phyloP scores from a whole-genome alignment of 2,888 invertebrate species.

The Galeopsomyia nigrocyanea region DNA sequence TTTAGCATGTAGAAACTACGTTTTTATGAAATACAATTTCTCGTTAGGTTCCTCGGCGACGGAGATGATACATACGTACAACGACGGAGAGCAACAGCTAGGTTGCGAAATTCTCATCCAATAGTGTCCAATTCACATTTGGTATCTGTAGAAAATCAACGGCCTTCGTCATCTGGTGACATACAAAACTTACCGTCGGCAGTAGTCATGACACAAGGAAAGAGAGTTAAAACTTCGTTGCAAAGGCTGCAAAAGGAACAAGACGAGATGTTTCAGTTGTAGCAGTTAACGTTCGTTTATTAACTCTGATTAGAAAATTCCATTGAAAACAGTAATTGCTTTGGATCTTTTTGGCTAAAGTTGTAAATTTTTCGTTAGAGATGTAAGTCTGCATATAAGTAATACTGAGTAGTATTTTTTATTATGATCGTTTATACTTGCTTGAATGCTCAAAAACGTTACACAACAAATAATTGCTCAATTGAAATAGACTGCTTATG shows the following conservation, averaged over 20 bases:
- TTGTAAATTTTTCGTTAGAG: not conserved
- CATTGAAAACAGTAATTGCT: conserved; percentile 34
- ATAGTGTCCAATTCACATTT: conserved; percentile 65
- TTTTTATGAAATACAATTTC: not conserved
- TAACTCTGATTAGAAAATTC: conserved; percentile 29
- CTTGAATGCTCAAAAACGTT: conserved; percentile 27
- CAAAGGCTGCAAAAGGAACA: conserved; percentile 87
- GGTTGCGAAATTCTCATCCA: conserved; percentile 73
- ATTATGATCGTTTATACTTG: conserved; percentile 16
- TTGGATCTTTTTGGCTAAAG: conserved; percentile 39
- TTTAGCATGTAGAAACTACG: not conserved
- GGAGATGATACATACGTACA: conserved; percentile 72
- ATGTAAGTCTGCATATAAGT: conserved; percentile 16
- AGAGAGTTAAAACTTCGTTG: conserved; percentile 83
- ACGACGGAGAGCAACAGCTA: conserved; percentile 72
- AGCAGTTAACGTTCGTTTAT: conserved; percentile 71
- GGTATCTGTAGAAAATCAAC: conserved; percentile 62
- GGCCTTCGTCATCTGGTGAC: conserved; percentile 72
- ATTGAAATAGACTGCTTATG: conserved; percentile 17
- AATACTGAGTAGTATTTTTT: conserved; percentile 6
- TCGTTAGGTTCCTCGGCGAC: conserved; percentile 71
- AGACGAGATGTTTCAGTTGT: conserved; percentile 93
- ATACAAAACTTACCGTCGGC: conserved; percentile 70
- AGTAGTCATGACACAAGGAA: conserved; percentile 84
- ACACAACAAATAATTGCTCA: conserved; percentile 12